Percentiles rank a stretch among this genome's conserved stretches.
Evolutionary conservation across 2,113 vertebrate species (phyloP).

Genomic region (Hippocampus barbouri): DNA sequence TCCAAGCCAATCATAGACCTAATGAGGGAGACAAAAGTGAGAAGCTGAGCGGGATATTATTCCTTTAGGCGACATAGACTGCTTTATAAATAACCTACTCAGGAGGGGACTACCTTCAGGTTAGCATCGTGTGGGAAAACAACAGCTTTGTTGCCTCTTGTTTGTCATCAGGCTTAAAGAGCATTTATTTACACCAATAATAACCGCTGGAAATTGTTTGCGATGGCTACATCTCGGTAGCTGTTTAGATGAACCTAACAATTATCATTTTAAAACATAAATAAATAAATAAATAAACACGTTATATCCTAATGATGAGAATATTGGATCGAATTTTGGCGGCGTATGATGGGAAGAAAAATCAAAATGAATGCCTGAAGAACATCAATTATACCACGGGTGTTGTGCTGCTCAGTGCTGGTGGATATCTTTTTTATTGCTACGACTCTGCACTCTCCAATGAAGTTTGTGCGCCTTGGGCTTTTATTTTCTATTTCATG

Average conservation of each 20-base stretch:
- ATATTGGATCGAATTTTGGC: background rate
- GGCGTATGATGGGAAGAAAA: background rate
- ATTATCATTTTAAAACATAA: no score
- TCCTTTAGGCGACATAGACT: conserved; percentile 52
- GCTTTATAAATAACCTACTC: conserved; percentile 55
- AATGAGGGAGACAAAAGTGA: conserved; percentile 56
- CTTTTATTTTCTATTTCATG: conserved; percentile 11
- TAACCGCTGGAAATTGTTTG: background rate
- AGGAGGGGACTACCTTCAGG: conserved; percentile 21
- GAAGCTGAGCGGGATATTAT: conserved; percentile 49
- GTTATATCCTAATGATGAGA: background rate
- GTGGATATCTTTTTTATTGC: conserved; percentile 7
- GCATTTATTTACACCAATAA: background rate
- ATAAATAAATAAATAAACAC: no score
- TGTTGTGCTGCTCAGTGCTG: background rate
- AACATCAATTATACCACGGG: conserved; percentile 6
- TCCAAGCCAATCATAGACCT: conserved; percentile 58
- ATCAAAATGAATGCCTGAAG: conserved; percentile 3
- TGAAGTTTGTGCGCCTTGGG: conserved; percentile 9
- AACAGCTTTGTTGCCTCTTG: background rate
- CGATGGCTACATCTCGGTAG: background rate
- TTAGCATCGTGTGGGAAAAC: background rate
- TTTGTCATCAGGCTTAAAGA: background rate
- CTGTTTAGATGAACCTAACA: no score
- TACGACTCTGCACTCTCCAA: conserved; percentile 1